A percentile compares a stretch with the other conserved stretches of the same genome.
phyloP scores from a whole-genome alignment of 2,113 vertebrate genomes.

The Arizona elegans region DNA sequence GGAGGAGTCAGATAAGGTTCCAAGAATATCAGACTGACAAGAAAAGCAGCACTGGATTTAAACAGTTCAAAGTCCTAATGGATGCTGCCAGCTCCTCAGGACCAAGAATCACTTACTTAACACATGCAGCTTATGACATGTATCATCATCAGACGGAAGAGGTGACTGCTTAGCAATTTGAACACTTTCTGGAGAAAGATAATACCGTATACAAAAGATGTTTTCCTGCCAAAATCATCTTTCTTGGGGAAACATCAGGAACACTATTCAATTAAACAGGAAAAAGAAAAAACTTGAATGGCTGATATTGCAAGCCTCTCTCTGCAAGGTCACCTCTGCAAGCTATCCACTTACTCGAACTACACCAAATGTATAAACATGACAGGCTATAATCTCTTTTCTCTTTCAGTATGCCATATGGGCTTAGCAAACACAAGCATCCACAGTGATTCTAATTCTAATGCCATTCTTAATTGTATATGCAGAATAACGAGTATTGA shows the following conservation, averaged over 20 bases:
- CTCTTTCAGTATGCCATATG: conserved; percentile 20
- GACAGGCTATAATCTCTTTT: conserved; percentile 28
- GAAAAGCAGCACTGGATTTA: not conserved
- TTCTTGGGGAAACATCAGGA: conserved; percentile 11
- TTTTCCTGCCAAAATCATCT: conserved; percentile 31
- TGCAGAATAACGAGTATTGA: not conserved
- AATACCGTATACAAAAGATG: conserved; percentile 21
- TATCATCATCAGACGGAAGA: not conserved
- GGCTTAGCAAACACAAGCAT: conserved; percentile 3
- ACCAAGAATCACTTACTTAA: not conserved
- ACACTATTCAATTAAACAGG: conserved; percentile 40
- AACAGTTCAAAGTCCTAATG: not conserved
- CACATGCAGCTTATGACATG: not conserved
- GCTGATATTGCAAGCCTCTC: conserved; percentile 20
- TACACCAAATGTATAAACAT: conserved; percentile 31
- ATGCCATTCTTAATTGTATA: not conserved
- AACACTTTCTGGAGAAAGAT: conserved; percentile 30
- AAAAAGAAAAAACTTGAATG: conserved; percentile 37
- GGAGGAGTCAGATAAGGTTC: not conserved
- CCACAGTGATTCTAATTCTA: not conserved
- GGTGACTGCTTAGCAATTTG: conserved; percentile 20
- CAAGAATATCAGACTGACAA: not conserved
- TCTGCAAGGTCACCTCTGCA: conserved; percentile 23
- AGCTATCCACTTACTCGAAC: conserved; percentile 21
- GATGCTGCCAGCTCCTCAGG: not conserved